These are phyloP conservation scores for Pseudopipra pipra DNA, from an alignment of 2,113 vertebrate genomes.

Conservation along the genomic window DNA sequence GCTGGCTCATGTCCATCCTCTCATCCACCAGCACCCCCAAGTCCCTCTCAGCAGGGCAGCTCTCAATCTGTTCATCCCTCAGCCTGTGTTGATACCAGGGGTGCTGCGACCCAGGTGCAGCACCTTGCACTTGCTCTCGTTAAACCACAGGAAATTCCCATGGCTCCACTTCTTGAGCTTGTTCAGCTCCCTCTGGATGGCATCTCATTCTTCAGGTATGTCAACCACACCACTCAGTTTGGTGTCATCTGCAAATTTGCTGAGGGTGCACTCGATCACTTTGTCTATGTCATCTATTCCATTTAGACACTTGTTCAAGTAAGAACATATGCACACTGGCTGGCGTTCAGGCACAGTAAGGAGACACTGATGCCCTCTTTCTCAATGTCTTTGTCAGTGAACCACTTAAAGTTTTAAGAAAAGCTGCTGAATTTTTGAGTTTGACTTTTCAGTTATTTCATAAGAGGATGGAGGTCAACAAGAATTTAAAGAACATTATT, in stretches of 20 bases:
- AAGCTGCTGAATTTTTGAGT: background rate
- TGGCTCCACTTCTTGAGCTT: background rate
- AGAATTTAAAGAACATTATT: background rate
- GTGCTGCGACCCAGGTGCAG: background rate
- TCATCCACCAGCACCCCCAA: background rate
- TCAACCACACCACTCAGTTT: background rate
- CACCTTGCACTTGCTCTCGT: background rate
- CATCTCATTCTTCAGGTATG: background rate
- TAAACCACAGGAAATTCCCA: background rate
- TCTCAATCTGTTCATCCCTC: background rate
- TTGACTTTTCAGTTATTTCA: background rate
- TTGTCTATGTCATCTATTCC: background rate
- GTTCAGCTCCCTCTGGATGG: background rate
- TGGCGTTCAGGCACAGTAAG: background rate
- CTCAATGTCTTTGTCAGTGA: background rate
- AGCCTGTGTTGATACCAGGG: fast-evolving
- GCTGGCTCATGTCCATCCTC: background rate
- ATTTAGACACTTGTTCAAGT: background rate
- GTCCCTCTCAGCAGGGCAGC: background rate
- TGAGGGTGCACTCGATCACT: background rate
- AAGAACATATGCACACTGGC: background rate
- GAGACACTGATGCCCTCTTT: background rate
- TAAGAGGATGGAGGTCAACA: background rate
- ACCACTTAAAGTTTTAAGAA: background rate
- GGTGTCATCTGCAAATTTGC: background rate